Conservation (phyloP, 2,113 vertebrate genomes). For the Halcyon malimbica region DNA sequence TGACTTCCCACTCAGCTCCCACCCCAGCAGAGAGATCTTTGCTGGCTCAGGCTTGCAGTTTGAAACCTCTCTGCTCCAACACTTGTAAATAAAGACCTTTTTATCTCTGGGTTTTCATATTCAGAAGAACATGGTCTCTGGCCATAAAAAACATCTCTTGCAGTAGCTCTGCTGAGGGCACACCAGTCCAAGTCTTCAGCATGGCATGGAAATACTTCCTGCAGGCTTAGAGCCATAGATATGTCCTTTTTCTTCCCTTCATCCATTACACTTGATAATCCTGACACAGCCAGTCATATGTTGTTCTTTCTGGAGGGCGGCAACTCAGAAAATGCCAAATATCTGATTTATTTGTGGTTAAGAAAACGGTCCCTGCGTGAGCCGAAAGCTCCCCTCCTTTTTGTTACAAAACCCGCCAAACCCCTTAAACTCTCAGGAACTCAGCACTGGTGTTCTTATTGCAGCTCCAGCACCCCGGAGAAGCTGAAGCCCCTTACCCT, state of each 20-base stretch:
- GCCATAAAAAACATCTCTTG: neutral
- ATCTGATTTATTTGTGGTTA: neutral
- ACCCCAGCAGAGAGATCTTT: neutral
- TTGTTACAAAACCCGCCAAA: neutral
- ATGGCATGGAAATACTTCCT: neutral
- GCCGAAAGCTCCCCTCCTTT: neutral
- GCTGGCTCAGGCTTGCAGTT: neutral
- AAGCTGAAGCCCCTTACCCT: neutral
- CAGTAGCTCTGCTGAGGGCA: neutral
- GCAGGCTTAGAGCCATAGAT: neutral
- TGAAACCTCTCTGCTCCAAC: neutral
- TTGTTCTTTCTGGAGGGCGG: neutral
- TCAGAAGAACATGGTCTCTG: neutral
- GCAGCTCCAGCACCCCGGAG: neutral
- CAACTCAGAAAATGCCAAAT: neutral
- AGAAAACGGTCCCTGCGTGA: neutral
- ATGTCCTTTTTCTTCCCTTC: neutral
- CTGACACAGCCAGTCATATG: neutral
- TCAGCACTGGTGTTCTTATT: fast-evolving
- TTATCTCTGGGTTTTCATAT: neutral
- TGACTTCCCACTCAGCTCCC: neutral
- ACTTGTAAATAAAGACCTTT: neutral
- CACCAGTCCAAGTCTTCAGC: neutral
- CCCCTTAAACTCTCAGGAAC: neutral
- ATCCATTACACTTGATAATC: neutral